Conservation (phyloP, 2,113 vertebrate species). For the Manacus vitellinus region DNA sequence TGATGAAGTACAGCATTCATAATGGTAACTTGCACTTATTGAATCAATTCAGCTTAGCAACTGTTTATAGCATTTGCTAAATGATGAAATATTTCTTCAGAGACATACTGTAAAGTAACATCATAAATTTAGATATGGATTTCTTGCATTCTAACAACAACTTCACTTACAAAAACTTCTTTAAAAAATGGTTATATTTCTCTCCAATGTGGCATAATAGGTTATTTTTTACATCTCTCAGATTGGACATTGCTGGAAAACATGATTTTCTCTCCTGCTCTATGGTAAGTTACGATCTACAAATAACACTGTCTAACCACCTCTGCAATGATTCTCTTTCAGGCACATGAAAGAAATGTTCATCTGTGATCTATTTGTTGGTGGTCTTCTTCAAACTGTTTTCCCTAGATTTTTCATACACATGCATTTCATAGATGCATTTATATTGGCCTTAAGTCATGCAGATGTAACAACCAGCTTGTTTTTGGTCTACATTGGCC, state of each 20-base stretch:
- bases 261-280: neutral
- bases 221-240: neutral
- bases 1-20: neutral
- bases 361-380: conserved; percentile 12
- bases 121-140: neutral
- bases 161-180: neutral
- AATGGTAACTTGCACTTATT: neutral
- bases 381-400: conserved; percentile 37
- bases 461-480: neutral
- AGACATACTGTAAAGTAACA: neutral
- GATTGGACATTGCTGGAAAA: neutral
- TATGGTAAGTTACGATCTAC: neutral
- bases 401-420: neutral
- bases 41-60: neutral
- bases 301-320: neutral
- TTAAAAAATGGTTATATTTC: neutral
- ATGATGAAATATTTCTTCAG: neutral
- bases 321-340: neutral
- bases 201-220: neutral
- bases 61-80: neutral
- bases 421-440: neutral
- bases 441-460: conserved; percentile 33
- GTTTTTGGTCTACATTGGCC: conserved; percentile 36
- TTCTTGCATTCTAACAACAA: neutral
- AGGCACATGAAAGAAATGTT: neutral